Evolutionary conservation across 2,113 vertebrate species (phyloP), one percentile per base, ranked within the genome.

Genomic region (Austrofundulus limnaeus): DNA sequence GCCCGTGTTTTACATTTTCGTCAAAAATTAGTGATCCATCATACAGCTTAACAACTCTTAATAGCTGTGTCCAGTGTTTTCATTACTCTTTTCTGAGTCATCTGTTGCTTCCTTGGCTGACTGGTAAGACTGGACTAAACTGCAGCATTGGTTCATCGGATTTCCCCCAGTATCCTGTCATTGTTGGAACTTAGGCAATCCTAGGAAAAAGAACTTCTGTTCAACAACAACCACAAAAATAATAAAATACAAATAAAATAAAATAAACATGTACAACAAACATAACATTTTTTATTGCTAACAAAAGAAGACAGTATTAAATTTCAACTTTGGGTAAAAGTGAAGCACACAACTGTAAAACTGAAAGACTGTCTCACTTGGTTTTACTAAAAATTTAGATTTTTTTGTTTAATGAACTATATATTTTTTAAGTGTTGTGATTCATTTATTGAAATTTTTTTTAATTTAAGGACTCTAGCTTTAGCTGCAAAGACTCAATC

Each of bases 31-130:
- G 38, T 77, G 31, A 66, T 64, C 0, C 46, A 28, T 45, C 34
- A 8, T 8, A 16, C 41, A 53, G 28, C 23, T 19, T n/a, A 52
- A 56, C 15, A 9, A 39, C 72, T 73, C 62, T 58, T n/a, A 41
- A 46, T 78, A 53, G 66, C 61, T 72, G 66, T 84, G 83, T 87
- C 69, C 77, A 80, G 70, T 87, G 66, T 78, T 80, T 81, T 80
- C 45, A 81, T 70, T 80, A 59, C 21, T 77, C 59, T 52, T 68
- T 72, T 66, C 24, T 83, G 75, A 84, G 62, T 88, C 76, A 82
- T 78, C 48, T 74, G 72, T 62, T 43, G 60, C 58, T 81, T 85
- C 68, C 70, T 70, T 25, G 24, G 67, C 47, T 82, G 75, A 77
- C 61, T 64, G 25, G 72, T 56, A 70, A 51, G 38, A 11, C 20